Base-by-base conservation (phyloP, 2,113 vertebrate species). In the Petrocephalus zakoni region DNA sequence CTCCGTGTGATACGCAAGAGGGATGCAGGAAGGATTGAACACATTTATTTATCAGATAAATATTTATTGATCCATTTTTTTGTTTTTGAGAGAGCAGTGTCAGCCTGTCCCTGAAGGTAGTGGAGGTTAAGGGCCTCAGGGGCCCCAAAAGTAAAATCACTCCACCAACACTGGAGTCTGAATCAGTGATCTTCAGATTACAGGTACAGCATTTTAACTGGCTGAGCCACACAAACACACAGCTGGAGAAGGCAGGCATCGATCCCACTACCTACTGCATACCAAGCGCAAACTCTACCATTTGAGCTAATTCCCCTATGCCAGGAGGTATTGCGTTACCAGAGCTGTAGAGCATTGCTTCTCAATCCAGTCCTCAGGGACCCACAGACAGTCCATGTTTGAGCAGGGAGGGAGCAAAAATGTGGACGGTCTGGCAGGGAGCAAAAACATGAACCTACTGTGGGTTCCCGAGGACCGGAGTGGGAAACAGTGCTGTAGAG, bases 211-310 rank as follows among this genome's bases (percentile, higher is more conserved):
- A 68, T 0, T 2, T 10, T 29, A 29, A 13, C n/a, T 10, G 11
- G 61, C 61, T 13, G n/a, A 1, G 3, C n/a, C 61, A 29, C n/a
- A 10, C n/a, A 68, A 68, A 29, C n/a, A 29, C n/a, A 5, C n/a
- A 68, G 61, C 1, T 89, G 91, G 94, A 92, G 92, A 87, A 91
- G 92, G 91, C 90, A 92, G 94, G 87, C 68, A 88, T 92, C 92
- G 94, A 94, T 92, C 92, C 92, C 91, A 92, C 93, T 93, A 93
- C 93, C 90, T 92, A 61, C 88, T 94, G 92, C 93, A 93, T 90
- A 86, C 91, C 93, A 93, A 95, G 94, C 89, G 94, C 95, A 91
- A 91, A 93, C 95, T 95, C 94, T 94, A 94, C 93, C 92, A 94
- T 95, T 93, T 94, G 91, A 95, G 93, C 92, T 93, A 90, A 94